Evolutionary conservation across 2,113 vertebrate genomes (phyloP).

Genomic region (Myxocyprinus asiaticus): DNA sequence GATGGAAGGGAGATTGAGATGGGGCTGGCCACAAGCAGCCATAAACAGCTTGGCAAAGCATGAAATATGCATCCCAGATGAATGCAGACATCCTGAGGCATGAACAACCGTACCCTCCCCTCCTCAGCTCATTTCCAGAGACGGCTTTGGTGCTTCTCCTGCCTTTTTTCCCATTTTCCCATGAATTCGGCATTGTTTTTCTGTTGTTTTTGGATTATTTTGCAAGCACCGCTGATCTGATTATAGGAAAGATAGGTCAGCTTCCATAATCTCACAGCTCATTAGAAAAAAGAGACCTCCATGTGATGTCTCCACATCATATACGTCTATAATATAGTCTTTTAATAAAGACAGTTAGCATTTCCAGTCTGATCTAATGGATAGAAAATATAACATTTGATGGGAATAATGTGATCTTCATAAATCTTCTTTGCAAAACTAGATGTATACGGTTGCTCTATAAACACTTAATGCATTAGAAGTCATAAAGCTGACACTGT

Average conservation of each 20-base stretch:
- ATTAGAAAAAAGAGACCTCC: not conserved
- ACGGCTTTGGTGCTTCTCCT: constrained; percentile 1
- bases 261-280: constrained; percentile 49
- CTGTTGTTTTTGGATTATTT: constrained; percentile 50
- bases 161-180: not conserved
- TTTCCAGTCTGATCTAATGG: not conserved
- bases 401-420: not conserved
- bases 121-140: constrained; percentile 28
- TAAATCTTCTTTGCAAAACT: constrained; percentile 16
- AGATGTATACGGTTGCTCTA: not conserved
- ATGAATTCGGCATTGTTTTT: constrained; percentile 26
- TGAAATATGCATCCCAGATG: constrained; percentile 43
- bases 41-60: constrained; percentile 44
- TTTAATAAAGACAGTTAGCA: not conserved
- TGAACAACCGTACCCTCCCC: constrained; percentile 28
- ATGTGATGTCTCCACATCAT: no score
- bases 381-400: constrained; percentile 1
- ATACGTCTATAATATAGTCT: no score
- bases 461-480: not conserved
- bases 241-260: constrained; percentile 51
- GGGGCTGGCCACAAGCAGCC: constrained; percentile 26
- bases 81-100: constrained; percentile 38
- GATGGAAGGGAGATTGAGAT: constrained; percentile 6
- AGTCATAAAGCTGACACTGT: constrained; percentile 5
- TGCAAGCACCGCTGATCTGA: constrained; percentile 41